These are phyloP conservation scores for Bombus sylvicola DNA, from an alignment of 1,140 invertebrate genomes.

Conservation along the genomic window DNA sequence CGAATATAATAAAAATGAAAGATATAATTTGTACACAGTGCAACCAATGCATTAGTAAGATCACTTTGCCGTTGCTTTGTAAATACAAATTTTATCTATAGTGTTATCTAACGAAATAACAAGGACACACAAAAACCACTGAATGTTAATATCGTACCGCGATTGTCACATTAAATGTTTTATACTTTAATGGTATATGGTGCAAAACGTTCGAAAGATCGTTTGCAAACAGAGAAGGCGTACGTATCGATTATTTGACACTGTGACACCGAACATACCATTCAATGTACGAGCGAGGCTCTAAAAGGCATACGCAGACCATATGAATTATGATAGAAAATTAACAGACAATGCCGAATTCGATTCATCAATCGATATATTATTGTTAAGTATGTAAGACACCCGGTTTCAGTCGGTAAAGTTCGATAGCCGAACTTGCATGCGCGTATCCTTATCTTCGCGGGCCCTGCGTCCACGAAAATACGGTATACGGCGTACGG, in stretches of 20 bases:
- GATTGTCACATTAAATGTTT: neutral
- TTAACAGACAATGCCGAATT: slow-evolving; percentile 18
- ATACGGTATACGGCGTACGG: neutral
- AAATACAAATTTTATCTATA: neutral
- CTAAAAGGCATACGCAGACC: neutral
- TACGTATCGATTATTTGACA: slow-evolving; percentile 39
- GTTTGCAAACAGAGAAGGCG: neutral
- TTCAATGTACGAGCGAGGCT: neutral
- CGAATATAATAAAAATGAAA: neutral
- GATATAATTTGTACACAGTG: neutral
- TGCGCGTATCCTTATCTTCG: neutral
- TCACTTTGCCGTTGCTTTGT: neutral
- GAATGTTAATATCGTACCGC: neutral
- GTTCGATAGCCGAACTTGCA: neutral
- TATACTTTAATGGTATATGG: neutral
- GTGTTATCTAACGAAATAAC: neutral
- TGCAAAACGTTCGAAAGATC: neutral
- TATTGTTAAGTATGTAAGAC: neutral
- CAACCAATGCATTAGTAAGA: neutral
- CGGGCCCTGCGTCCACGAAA: neutral
- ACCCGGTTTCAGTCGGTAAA: neutral
- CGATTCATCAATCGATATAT: slow-evolving; percentile 35
- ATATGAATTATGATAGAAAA: slow-evolving; percentile 7
- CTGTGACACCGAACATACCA: neutral
- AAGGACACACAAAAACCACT: neutral